Percentiles rank a stretch among this genome's conserved stretches.
Conservation (phyloP, 2,113 vertebrate species). For the mouse (Mus musculus) region GRCm39 chr13:34369501-34370000, state of each 20-base stretch:
- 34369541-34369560: background rate
- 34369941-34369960: background rate
- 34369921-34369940: background rate
- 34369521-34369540: background rate
- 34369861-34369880: background rate
- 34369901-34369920: background rate
- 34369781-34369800: background rate
- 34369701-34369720: background rate
- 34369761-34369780: background rate
- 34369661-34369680: background rate
- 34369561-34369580: background rate
- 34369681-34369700: background rate
- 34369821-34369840: background rate
- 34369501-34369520: background rate
- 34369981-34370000: background rate
- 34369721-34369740: background rate
- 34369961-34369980: background rate
- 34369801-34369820: background rate
- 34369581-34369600: background rate
- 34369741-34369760: background rate
- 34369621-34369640: background rate
- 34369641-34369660: no score
- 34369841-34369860: no score
- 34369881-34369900: rapidly evolving
- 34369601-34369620: background rate